A percentile compares a stretch with the other conserved stretches of the same genome.
Conservation (phyloP, 1,140 invertebrate genomes). For the Drosophila auraria region DNA sequence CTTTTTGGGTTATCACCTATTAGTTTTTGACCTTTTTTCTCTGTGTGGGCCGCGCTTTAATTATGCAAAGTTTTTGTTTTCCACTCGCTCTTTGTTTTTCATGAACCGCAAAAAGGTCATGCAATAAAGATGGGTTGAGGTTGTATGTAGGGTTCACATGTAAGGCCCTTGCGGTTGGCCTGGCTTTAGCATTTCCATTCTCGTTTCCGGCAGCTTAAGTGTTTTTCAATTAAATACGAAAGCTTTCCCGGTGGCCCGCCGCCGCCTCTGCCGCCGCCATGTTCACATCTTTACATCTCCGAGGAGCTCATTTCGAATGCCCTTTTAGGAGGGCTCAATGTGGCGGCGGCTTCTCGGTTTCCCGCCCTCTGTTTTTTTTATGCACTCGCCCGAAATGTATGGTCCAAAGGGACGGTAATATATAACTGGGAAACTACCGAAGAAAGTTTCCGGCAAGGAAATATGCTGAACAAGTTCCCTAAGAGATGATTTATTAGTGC, state of each 20-base stretch:
- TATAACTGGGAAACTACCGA: slow-evolving; percentile 31
- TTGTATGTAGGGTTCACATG: slow-evolving; percentile 46
- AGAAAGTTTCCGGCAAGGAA: slow-evolving; percentile 28
- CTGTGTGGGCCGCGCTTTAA: slow-evolving; percentile 43
- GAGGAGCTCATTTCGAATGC: slow-evolving; percentile 69
- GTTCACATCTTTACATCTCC: slow-evolving; percentile 34
- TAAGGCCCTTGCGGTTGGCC: slow-evolving; percentile 52
- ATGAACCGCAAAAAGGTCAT: slow-evolving; percentile 42
- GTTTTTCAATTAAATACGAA: slow-evolving; percentile 75
- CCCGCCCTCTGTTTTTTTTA: slow-evolving; percentile 8
- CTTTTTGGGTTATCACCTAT: not conserved
- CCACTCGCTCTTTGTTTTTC: slow-evolving; percentile 44
- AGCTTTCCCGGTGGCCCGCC: slow-evolving; percentile 32
- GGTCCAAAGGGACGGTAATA: slow-evolving; percentile 28
- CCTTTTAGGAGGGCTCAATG: slow-evolving; percentile 44
- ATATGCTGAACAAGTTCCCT: slow-evolving; percentile 19
- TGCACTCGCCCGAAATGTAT: slow-evolving; percentile 19
- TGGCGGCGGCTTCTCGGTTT: slow-evolving; percentile 24
- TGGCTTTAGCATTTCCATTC: slow-evolving; percentile 49
- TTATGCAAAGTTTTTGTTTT: slow-evolving; percentile 75
- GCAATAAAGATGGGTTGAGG: slow-evolving; percentile 13
- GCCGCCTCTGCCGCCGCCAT: slow-evolving; percentile 18
- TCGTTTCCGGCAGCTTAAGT: slow-evolving; percentile 59
- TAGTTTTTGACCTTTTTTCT: not conserved
- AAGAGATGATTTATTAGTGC: slow-evolving; percentile 40